Conservation (phyloP, 2,113 vertebrate genomes). For the Addax nasomaculatus region DNA sequence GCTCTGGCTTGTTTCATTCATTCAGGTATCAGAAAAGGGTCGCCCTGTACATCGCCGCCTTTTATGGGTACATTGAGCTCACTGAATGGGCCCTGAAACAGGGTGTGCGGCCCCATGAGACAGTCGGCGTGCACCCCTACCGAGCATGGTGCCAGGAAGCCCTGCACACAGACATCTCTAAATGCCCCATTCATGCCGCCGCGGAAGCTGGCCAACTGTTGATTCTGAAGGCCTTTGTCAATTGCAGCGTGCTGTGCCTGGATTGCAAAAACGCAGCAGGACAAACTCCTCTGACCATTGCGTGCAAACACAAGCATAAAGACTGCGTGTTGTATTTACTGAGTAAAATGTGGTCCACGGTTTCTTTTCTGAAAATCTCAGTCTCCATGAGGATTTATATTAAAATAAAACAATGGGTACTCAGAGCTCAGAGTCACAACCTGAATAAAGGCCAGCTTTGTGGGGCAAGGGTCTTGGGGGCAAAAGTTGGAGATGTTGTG, state of each 20-base stretch:
- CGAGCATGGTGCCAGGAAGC: conserved; percentile 81
- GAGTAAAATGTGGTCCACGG: conserved; percentile 78
- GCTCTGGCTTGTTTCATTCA: not conserved
- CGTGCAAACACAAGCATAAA: conserved; percentile 69
- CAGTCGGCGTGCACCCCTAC: conserved; percentile 79
- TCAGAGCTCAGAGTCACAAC: conserved; percentile 65
- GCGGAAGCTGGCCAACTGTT: conserved; percentile 79
- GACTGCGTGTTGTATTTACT: conserved; percentile 79
- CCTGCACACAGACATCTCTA: conserved; percentile 76
- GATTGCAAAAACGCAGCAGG: conserved; percentile 74
- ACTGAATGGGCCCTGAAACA: conserved; percentile 81
- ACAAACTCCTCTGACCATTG: conserved; percentile 75
- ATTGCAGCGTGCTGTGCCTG: conserved; percentile 74
- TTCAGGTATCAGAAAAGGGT: conserved; percentile 83
- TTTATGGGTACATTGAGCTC: conserved; percentile 80
- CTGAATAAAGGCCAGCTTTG: not conserved
- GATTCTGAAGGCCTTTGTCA: conserved; percentile 83
- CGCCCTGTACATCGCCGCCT: conserved; percentile 83
- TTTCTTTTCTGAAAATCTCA: conserved; percentile 75
- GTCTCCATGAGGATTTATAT: conserved; percentile 80
- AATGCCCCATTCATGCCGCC: conserved; percentile 80
- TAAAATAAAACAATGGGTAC: conserved; percentile 80
- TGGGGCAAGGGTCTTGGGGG: conserved; percentile 35
- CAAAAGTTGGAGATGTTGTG: conserved; percentile 74
- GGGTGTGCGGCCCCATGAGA: conserved; percentile 70